Conservation (phyloP, 2,888 invertebrate genomes). For the Chirona hameri region DNA sequence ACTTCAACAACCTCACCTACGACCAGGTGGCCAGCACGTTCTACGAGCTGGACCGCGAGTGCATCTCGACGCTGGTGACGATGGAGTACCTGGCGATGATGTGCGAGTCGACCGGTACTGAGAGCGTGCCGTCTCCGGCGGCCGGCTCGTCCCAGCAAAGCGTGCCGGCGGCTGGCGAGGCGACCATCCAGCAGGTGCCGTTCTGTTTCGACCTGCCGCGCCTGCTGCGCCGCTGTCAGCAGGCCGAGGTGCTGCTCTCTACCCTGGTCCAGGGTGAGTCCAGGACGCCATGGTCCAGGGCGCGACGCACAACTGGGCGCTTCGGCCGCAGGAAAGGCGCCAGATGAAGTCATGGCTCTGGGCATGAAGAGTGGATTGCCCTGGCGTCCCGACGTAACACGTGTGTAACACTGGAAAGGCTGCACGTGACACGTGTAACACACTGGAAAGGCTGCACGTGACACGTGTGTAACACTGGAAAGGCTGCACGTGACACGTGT, state of each 20-base stretch:
- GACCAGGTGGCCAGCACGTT: constrained; percentile 48
- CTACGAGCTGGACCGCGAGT: constrained; percentile 61
- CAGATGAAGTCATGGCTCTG: too few species aligned
- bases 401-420: too few species aligned
- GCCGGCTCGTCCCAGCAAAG: too few species aligned
- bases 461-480: too few species aligned
- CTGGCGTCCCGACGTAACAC: too few species aligned
- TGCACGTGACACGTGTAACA: too few species aligned
- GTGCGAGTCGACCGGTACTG: constrained; percentile 49
- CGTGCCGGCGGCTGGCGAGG: background rate
- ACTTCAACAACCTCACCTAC: constrained; percentile 26
- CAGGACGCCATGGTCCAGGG: too few species aligned
- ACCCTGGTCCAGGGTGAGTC: constrained; percentile 58
- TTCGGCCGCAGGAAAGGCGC: too few species aligned
- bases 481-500: too few species aligned
- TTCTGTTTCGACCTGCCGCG: constrained; percentile 64
- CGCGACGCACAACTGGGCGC: too few species aligned
- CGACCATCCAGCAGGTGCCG: constrained; percentile 57
- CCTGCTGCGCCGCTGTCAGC: constrained; percentile 63
- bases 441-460: too few species aligned
- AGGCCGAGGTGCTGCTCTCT: constrained; percentile 66
- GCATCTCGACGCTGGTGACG: constrained; percentile 64
- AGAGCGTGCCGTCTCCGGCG: constrained; percentile 1
- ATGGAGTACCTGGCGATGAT: constrained; percentile 64
- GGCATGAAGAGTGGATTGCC: too few species aligned